Evolutionary conservation across 2,888 invertebrate species (phyloP).

Genomic region (Drosophila heteroneura): DNA sequence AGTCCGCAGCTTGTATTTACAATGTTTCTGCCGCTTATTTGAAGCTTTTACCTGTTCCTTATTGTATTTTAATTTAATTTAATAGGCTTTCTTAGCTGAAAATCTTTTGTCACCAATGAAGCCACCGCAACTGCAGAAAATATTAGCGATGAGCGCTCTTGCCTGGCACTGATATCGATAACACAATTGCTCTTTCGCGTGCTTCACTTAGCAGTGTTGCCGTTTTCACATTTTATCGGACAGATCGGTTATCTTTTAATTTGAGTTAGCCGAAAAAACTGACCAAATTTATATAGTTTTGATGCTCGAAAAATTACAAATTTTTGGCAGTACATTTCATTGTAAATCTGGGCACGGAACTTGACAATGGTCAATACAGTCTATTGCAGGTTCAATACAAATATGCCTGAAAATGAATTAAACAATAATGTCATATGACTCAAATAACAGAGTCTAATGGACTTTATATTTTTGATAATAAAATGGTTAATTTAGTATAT

Average conservation of each 20-base stretch:
- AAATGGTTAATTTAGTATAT: not conserved
- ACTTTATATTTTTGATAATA: too few species aligned
- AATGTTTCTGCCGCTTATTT: constrained; percentile 7
- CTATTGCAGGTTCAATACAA: too few species aligned
- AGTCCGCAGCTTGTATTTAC: constrained; percentile 10
- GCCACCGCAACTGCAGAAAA: constrained; percentile 60
- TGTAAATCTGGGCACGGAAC: not conserved
- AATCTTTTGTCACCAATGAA: constrained; percentile 34
- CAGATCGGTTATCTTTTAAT: not conserved
- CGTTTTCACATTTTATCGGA: not conserved
- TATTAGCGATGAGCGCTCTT: constrained; percentile 31
- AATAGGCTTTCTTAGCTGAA: constrained; percentile 1
- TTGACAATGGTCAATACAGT: not conserved
- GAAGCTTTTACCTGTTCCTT: constrained; percentile 51
- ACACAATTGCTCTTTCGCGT: not conserved
- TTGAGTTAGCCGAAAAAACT: not conserved
- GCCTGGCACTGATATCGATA: constrained; percentile 10
- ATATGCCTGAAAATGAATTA: too few species aligned
- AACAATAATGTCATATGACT: too few species aligned
- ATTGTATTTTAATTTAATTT: constrained; percentile 8
- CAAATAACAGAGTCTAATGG: too few species aligned
- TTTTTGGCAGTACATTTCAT: not conserved
- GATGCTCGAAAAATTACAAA: not conserved
- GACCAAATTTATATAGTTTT: not conserved
- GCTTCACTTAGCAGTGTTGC: not conserved